These are phyloP conservation scores for Progne subis DNA, from an alignment of 2,113 vertebrate species.

Conservation along the genomic window DNA sequence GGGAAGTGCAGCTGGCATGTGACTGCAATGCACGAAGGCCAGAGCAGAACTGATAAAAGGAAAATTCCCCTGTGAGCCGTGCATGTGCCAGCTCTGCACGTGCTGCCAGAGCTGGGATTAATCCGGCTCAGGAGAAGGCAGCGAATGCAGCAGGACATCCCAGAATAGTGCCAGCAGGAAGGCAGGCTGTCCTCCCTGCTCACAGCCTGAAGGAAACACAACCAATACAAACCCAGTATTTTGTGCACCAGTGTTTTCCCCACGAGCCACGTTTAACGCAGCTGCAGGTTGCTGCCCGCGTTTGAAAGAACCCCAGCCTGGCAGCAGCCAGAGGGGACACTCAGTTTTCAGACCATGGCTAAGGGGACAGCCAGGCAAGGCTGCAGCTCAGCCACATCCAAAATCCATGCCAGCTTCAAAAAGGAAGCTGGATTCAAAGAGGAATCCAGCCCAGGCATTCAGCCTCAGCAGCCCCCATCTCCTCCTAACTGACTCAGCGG, in stretches of 20 bases:
- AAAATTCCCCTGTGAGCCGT: background rate
- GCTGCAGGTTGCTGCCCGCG: background rate
- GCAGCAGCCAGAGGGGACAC: background rate
- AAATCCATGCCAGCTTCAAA: background rate
- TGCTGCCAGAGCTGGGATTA: background rate
- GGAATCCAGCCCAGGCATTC: background rate
- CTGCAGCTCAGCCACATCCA: background rate
- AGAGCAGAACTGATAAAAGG: background rate
- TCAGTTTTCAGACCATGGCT: fast-evolving
- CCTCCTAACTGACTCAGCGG: background rate
- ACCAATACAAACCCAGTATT: background rate
- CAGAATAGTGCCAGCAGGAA: background rate
- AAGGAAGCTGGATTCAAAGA: background rate
- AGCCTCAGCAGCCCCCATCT: background rate
- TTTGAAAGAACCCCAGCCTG: background rate
- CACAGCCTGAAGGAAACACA: background rate
- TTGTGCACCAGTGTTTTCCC: background rate
- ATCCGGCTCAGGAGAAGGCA: background rate
- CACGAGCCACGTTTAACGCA: fast-evolving
- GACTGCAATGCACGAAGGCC: background rate
- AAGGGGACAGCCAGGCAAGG: background rate
- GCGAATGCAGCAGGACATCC: background rate
- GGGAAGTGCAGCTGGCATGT: background rate
- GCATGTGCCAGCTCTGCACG: background rate
- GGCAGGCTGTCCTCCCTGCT: background rate